Base-by-base conservation (phyloP, 53 echinoderm and acorn worm species). In the Crossaster papposus region DNA sequence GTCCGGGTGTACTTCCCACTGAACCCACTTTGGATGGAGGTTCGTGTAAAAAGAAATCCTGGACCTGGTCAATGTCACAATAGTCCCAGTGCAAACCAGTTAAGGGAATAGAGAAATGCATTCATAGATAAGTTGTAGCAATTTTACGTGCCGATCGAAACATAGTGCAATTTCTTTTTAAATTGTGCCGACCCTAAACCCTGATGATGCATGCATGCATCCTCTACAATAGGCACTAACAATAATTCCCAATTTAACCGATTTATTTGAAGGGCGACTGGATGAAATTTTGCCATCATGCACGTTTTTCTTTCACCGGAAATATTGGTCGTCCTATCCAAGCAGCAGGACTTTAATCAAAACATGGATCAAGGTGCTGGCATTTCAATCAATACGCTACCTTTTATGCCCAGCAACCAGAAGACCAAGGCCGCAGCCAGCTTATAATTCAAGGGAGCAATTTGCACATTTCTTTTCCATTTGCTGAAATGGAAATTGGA, bases 381-480 rank as follows among this genome's bases (percentile, higher is more conserved):
- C 75, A 34, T 74, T 74, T 36, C 75, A 74, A 74, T 74, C 75
- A 74, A 74, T 34, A 34, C 28, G 75, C 75, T 36, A 74, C 36
- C 28, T 34, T 36, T 74, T 29, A 35, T 29, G 75, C 75, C 36
- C 22, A 12, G 0, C 10, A 36, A 36, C 68, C 68, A 4, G 28
- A 68, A 4, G 68, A 68, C 68, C 68, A n/a, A 68, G 68, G 68
- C 68, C 68, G 22, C 4, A n/a, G 68, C 68, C 29, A 68, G 68
- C 68, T 68, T 1, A 44, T 68, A 68, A 68, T 68, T 68, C 28
- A 28, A 26, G 28, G 68, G 28, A 26, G 68, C 68, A 68, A 68
- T 68, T 68, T 68, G 28, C 68, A 68, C 68, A n/a, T n/a, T 68
- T 68, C 28, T 68, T 68, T 11, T 68, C 9, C 28, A 68, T 68